A percentile compares a stretch with the other conserved stretches of the same genome.
Conservation (phyloP, 2,113 vertebrate species). For the Ceyx margarethae region DNA sequence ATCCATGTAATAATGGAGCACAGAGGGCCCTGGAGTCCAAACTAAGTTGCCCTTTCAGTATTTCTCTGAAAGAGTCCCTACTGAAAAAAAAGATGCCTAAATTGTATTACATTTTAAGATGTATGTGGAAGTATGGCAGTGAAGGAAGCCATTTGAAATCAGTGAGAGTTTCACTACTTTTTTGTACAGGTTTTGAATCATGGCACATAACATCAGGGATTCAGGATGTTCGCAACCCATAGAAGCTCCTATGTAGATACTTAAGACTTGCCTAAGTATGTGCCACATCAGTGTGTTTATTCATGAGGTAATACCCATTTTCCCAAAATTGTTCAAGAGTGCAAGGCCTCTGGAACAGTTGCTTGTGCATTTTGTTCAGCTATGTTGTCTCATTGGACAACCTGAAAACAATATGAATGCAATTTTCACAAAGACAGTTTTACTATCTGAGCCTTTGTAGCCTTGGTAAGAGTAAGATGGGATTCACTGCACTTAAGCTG, state of each 20-base stretch:
- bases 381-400: not conserved
- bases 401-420: not conserved
- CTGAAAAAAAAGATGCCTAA: not conserved
- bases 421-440: not conserved
- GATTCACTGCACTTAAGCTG: not conserved
- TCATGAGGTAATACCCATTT: not conserved
- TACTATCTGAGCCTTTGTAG: not conserved
- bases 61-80: not conserved
- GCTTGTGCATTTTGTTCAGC: not conserved
- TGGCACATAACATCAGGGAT: not conserved
- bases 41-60: not conserved
- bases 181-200: not conserved
- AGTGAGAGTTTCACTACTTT: not conserved
- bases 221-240: not conserved
- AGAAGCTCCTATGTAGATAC: not conserved
- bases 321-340: not conserved
- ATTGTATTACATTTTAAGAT: not conserved
- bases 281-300: not conserved
- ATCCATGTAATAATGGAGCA: not conserved
- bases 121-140: not conserved
- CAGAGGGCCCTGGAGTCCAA: not conserved
- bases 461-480: not conserved
- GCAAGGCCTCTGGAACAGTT: not conserved
- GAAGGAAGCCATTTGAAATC: not conserved
- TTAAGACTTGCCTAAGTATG: not conserved